phyloP scores from a whole-genome alignment of 2,888 invertebrate genomes.

The Boloria euphrosyne region DNA sequence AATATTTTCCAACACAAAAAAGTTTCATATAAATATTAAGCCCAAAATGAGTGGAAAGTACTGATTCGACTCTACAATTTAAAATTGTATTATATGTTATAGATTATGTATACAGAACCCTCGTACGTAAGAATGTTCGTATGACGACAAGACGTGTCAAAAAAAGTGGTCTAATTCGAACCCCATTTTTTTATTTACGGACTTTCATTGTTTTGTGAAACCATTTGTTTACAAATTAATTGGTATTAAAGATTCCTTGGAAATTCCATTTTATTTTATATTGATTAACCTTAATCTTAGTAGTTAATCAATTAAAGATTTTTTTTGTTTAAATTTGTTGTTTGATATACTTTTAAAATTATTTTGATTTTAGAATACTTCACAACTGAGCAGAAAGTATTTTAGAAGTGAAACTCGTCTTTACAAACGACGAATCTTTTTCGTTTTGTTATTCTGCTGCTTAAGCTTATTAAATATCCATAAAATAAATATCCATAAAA shows the following conservation, averaged over 20 bases:
- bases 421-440: too few species aligned
- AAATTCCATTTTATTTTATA: slow-evolving; percentile 27
- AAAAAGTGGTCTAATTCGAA: slow-evolving; percentile 24
- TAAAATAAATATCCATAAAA: too few species aligned
- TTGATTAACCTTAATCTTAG: slow-evolving; percentile 31
- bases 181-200: slow-evolving; percentile 21
- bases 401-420: too few species aligned
- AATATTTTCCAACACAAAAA: too few species aligned
- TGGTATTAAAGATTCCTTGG: slow-evolving; percentile 47
- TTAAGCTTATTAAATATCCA: too few species aligned
- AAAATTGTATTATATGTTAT: too few species aligned
- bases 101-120: slow-evolving; percentile 30
- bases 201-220: slow-evolving; percentile 49
- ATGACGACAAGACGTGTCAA: slow-evolving; percentile 17
- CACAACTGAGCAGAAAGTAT: too few species aligned
- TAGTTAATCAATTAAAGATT: slow-evolving; percentile 24
- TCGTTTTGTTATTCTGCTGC: too few species aligned
- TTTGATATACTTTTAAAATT: background rate
- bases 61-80: too few species aligned
- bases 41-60: too few species aligned
- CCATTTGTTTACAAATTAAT: slow-evolving; percentile 71
- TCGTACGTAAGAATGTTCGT: slow-evolving; percentile 1
- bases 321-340: background rate
- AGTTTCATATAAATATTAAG: too few species aligned
- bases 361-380: background rate